Base-by-base conservation (phyloP, 2,888 invertebrate genomes). In the Drosophila ezoana region DNA sequence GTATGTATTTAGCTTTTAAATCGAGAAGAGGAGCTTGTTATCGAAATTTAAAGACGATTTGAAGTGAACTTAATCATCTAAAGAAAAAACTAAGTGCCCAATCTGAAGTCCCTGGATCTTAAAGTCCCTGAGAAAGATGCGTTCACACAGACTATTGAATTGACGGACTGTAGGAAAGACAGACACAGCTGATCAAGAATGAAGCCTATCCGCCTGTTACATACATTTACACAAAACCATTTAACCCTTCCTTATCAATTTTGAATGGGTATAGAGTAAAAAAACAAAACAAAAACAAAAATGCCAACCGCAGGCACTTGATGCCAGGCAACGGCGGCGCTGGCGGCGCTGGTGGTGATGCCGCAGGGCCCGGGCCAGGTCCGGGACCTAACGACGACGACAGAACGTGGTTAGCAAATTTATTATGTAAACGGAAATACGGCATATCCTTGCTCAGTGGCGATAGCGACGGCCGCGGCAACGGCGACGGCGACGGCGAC, bases 381-480 rank as follows among this genome's bases (percentile, higher is more conserved):
- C 40, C 51, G 38, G 60, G 63, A 49, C 59, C 49, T 60, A 43
- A 33, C 45, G 54, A 41, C 82, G 82, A 75, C 81, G 82, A 82
- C 89, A 88, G 84, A 85, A 85, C 85, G 85, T 85, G 85, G 85
- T 85, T 89, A 85, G 90, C 90, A 85, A 85, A 85, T 85, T 85
- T 85, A 89, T 85, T 85, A 85, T 85, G 85, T 85, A 85, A 85
- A 89, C 85, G 85, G 85, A 85, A 85, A 85, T 85, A 85, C 85
- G 85, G 85, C 90, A 85, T 85, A 85, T 85, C 85, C 85, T 85
- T 89, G 89, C 88, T 82, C 87, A 84, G 81, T 84, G 65, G 68
- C 58, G 37, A 57, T 20, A 58, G 59, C 51, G 32, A 33, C 5
- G 57, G 35, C 37, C 33, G 6, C 8, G 56, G 49, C 41, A 51